phyloP scores from a whole-genome alignment of 2,888 invertebrate species.

The Creontiades dilutus region DNA sequence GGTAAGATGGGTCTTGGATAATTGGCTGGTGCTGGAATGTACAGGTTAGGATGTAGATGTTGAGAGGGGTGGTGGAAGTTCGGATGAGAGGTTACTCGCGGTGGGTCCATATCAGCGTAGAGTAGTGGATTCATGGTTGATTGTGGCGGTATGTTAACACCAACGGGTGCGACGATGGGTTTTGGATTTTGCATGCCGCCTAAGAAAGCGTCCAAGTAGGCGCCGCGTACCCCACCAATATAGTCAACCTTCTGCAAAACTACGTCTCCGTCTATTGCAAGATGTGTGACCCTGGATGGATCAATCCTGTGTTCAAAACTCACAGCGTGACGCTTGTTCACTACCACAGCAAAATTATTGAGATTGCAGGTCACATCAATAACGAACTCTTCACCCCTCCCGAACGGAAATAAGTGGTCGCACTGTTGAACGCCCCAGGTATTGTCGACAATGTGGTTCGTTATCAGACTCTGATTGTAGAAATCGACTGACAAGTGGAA shows the following conservation, averaged over 20 bases:
- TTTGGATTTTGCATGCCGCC: neutral
- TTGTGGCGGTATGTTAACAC: neutral
- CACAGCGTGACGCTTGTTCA: constrained; percentile 89
- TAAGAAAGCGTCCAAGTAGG: neutral
- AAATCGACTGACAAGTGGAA: constrained; percentile 85
- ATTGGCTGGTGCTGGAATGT: neutral
- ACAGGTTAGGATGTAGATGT: neutral
- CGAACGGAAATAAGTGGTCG: constrained; percentile 77
- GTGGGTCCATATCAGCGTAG: neutral
- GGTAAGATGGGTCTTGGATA: neutral
- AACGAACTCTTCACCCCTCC: constrained; percentile 81
- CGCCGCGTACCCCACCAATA: constrained; percentile 80
- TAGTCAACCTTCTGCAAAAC: constrained; percentile 84
- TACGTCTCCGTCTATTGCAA: constrained; percentile 89
- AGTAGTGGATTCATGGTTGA: neutral
- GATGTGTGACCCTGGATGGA: constrained; percentile 83
- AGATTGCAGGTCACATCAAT: constrained; percentile 85
- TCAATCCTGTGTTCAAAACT: constrained; percentile 88
- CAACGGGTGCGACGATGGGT: neutral
- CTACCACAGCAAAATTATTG: constrained; percentile 82
- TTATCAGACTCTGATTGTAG: constrained; percentile 81
- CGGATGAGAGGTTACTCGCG: neutral
- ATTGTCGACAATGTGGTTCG: constrained; percentile 81
- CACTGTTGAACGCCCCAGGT: constrained; percentile 83
- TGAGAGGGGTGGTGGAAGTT: neutral